Evolutionary conservation across 2,888 invertebrate species (phyloP).

Genomic region (Sympetrum striolatum): DNA sequence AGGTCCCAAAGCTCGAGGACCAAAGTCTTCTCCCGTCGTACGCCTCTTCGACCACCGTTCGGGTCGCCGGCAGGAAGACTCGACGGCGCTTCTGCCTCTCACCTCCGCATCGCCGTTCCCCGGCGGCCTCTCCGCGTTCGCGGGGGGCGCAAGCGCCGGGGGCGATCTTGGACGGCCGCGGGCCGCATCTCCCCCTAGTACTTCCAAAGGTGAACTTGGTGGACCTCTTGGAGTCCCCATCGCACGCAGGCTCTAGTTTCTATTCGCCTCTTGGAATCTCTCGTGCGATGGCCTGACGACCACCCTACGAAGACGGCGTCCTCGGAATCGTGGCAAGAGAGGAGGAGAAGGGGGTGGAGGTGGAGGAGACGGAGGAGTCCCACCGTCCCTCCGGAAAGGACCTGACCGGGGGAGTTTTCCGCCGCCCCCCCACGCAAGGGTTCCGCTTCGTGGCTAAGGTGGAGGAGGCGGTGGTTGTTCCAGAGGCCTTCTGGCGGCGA

Average conservation of each 20-base stretch:
- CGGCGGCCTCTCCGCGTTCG: not conserved
- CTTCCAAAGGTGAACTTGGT: not conserved
- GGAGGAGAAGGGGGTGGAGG: constrained; percentile 33
- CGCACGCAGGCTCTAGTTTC: not conserved
- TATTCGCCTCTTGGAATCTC: not conserved
- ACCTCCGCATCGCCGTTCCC: not conserved
- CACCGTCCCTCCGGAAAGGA: not conserved
- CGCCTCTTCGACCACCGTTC: not conserved
- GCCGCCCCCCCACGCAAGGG: not conserved
- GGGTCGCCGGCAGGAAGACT: not conserved
- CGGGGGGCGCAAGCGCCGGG: not conserved
- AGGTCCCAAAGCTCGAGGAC: not conserved
- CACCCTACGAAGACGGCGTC: constrained; percentile 21
- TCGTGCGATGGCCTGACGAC: constrained; percentile 5
- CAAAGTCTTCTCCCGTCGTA: not conserved
- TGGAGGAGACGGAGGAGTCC: constrained; percentile 18
- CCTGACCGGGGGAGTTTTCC: not conserved
- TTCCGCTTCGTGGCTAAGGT: not conserved
- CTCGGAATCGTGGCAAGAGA: constrained; percentile 15
- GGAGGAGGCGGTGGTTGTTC: not conserved
- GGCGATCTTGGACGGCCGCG: not conserved
- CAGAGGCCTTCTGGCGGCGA: not conserved
- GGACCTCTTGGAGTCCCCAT: not conserved
- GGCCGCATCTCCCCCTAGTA: not conserved
- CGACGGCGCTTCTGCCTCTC: not conserved